Evolutionary conservation across 2,797 vertebrate species (phyloP), one percentile per base, ranked within the genome.

Genomic region (Mycteria americana): DNA sequence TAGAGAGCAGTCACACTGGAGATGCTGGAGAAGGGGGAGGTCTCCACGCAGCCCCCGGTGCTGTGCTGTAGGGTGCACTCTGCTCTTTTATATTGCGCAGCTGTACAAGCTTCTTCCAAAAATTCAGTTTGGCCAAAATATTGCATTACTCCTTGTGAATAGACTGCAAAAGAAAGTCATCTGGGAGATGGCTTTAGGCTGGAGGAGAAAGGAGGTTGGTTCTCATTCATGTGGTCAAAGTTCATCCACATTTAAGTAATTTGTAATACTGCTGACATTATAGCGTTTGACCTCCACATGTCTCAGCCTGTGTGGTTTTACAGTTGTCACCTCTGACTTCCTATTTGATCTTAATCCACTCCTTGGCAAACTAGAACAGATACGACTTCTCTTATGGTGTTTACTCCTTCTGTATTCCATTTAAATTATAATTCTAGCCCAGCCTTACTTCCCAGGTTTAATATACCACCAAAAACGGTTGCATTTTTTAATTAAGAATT

Each of bases 371-470:
- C 53, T 11, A 81, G 33, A 88, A n/a, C 11, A 62, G 24, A 41
- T 67, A 21, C 0, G 0, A 35, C 75, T 89, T 87, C 14, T 70
- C 12, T n/a, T 81, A 69, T 0, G 2, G 10, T 21, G 62, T 77
- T 76, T 69, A 4, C 10, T 79, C 41, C 14, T 96, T 84, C 18
- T 60, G 2, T 86, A 43, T 69, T 84, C 37, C 12, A n/a, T 43
- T 89, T 67, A 54, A 86, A 90, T 81, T 54, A 13, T 11, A 64
- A 75, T 69, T 82, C 21, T 84, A 79, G 8, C 11, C 5, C 45
- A 64, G 5, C 7, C 24, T 85, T 68, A 41, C 19, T 72, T 91
- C 33, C 28, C 18, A 23, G 18, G 6, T 80, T 72, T 72, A 56
- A 68, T 64, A 31, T 4, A 30, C 21, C 13, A 35, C 18, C 74